Evolutionary conservation across 2,797 vertebrate genomes (phyloP).

Genomic region (Syngnathus acus): DNA sequence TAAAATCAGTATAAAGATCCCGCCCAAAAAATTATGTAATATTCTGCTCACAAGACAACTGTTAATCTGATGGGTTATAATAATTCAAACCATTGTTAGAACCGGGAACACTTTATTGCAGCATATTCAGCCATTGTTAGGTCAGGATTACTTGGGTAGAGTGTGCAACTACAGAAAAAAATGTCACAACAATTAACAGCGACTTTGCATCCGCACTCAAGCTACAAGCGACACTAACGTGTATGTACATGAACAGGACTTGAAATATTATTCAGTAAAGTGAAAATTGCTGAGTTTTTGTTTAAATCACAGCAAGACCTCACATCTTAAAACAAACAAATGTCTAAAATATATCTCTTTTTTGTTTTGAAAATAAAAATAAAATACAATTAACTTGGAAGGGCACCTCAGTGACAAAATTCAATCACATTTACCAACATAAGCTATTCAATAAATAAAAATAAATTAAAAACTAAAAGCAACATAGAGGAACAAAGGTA

Average conservation of each 20-base stretch:
- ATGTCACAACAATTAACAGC: slow-evolving; percentile 26
- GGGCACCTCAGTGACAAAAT: slow-evolving; percentile 6
- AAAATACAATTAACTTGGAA: slow-evolving; percentile 7
- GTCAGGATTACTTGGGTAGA: slow-evolving; percentile 33
- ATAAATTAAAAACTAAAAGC: slow-evolving; percentile 53
- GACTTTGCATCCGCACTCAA: slow-evolving; percentile 26
- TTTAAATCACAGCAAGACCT: slow-evolving; percentile 1
- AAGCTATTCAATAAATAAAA: slow-evolving; percentile 61
- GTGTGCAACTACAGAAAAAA: slow-evolving; percentile 42
- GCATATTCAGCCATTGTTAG: slow-evolving; percentile 55
- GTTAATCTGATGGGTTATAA: background rate
- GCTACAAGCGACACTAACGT: slow-evolving; percentile 27
- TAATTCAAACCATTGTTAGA: slow-evolving; percentile 11
- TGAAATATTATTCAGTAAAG: slow-evolving; percentile 4
- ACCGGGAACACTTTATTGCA: slow-evolving; percentile 59
- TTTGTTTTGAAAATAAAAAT: background rate
- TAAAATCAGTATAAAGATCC: no score
- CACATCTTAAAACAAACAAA: background rate
- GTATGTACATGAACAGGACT: slow-evolving; percentile 27
- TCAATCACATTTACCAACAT: slow-evolving; percentile 30
- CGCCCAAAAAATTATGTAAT: no score
- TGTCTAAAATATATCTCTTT: background rate
- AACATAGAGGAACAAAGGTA: slow-evolving; percentile 4
- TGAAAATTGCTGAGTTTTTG: background rate
- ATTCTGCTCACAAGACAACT: background rate